Conservation (phyloP, 2,113 vertebrate species). For the Colistium nudipinnis region DNA sequence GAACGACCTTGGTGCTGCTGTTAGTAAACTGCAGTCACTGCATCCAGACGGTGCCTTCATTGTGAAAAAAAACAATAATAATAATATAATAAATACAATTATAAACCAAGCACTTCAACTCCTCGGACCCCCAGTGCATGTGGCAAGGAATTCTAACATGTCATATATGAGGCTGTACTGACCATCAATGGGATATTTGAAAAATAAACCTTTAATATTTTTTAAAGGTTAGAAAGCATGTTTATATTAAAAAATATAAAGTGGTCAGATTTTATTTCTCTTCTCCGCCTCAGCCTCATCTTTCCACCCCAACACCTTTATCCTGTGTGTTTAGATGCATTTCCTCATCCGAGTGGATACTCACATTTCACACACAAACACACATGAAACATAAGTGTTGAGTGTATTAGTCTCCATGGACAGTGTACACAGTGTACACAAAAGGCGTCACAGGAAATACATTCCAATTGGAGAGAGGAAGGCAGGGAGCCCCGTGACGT, state of each 20-base stretch:
- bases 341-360: constrained; percentile 43
- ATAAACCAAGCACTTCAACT: too few species aligned
- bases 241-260: not conserved
- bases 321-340: constrained; percentile 35
- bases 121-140: too few species aligned
- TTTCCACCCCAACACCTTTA: constrained; percentile 6
- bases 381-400: constrained; percentile 9
- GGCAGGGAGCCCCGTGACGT: not conserved
- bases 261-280: not conserved
- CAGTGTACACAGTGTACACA: constrained; percentile 25
- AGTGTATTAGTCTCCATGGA: constrained; percentile 52
- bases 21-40: too few species aligned
- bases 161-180: constrained; percentile 22
- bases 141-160: too few species aligned
- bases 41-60: too few species aligned
- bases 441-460: constrained; percentile 58
- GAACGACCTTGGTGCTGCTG: too few species aligned
- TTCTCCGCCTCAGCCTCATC: too few species aligned
- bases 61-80: too few species aligned
- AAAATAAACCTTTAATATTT: too few species aligned
- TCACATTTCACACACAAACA: constrained; percentile 13
- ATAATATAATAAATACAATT: too few species aligned
- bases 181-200: not conserved
- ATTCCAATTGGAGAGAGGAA: constrained; percentile 50
- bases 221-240: too few species aligned